phyloP scores from a whole-genome alignment of 92 coral and sea anemone genomes.

The Blastomussa wellsi region DNA sequence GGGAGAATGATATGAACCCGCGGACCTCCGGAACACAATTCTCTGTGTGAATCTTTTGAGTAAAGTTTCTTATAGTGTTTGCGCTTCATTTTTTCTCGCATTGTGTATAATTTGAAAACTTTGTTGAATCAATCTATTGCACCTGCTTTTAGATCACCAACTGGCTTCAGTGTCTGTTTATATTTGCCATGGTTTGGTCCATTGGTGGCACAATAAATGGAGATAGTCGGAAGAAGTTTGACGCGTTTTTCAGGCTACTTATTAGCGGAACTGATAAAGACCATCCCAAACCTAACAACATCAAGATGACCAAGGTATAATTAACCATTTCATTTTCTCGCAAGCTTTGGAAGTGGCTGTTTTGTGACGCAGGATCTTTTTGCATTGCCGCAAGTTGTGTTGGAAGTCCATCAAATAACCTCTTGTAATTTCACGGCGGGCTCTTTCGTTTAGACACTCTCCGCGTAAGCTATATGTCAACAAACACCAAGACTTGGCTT shows the following conservation, averaged over 20 bases:
- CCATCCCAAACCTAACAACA: constrained; percentile 94
- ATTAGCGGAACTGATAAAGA: constrained; percentile 98
- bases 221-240: constrained; percentile 96
- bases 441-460: too few relatives aligned
- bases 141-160: constrained; percentile 69
- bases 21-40: too few relatives aligned
- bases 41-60: background rate
- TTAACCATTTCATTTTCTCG: background rate
- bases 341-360: too few relatives aligned
- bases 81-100: background rate
- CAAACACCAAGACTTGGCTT: too few relatives aligned
- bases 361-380: too few relatives aligned
- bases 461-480: too few relatives aligned
- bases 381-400: too few relatives aligned
- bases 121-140: background rate
- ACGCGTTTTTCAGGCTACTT: constrained; percentile 85
- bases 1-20: too few relatives aligned
- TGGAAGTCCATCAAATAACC: too few relatives aligned
- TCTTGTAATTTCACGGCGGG: too few relatives aligned
- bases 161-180: constrained; percentile 89
- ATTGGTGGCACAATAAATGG: constrained; percentile 91
- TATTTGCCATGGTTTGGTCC: constrained; percentile 94
- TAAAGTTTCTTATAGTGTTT: background rate
- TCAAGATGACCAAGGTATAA: constrained; percentile 88
- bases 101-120: background rate